Percentiles rank a stretch among this genome's conserved stretches.
Conservation (phyloP, 2,113 vertebrate genomes). For the Elachura formosa region DNA sequence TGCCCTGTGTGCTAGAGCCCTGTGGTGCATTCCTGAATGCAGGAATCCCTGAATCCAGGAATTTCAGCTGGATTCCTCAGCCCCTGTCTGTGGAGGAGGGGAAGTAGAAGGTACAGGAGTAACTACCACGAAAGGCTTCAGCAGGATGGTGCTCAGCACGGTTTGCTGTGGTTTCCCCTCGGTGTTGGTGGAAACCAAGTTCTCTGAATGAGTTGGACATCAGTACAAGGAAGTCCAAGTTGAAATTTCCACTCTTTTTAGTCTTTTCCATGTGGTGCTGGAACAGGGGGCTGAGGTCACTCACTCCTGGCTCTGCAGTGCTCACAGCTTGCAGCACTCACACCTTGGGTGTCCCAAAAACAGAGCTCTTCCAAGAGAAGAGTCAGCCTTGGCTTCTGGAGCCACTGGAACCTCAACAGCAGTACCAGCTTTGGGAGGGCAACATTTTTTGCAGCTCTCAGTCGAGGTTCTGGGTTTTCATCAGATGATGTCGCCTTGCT, state of each 20-base stretch:
- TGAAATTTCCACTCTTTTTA: not conserved
- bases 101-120: not conserved
- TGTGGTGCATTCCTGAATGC: not conserved
- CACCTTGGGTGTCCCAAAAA: not conserved
- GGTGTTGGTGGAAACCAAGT: not conserved
- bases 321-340: not conserved
- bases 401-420: not conserved
- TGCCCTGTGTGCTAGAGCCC: not conserved
- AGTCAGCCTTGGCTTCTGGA: not conserved
- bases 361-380: not conserved
- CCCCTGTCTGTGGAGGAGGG: not conserved
- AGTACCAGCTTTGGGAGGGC: not conserved
- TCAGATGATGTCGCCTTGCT: not conserved
- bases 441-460: not conserved
- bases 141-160: not conserved
- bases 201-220: not conserved
- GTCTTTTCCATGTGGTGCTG: not conserved
- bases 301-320: not conserved
- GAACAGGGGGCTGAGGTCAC: fast-evolving
- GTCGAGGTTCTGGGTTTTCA: not conserved
- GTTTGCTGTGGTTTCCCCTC: not conserved
- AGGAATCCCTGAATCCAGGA: too few relatives aligned
- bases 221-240: not conserved
- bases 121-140: too few relatives aligned
- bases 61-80: too few relatives aligned